Evolutionary conservation across 2,113 vertebrate genomes (phyloP).

Genomic region (Malurus elegans): DNA sequence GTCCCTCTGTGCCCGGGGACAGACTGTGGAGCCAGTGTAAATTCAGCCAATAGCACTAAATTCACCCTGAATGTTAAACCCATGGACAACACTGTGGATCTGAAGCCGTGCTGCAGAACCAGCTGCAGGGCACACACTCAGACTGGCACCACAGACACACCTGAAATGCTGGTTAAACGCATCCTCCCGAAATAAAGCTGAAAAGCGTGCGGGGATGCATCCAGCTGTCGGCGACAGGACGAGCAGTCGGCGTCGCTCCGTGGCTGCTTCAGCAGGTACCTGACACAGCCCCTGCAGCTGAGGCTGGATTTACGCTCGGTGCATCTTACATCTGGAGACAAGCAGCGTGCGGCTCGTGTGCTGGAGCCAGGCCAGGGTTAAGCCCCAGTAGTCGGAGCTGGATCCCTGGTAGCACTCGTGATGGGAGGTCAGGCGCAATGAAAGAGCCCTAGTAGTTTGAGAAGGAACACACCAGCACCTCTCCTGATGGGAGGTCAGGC

Average conservation of each 20-base stretch:
- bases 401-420: conserved; percentile 58
- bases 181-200: background rate
- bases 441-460: conserved; percentile 61
- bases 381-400: conserved; percentile 41
- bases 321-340: conserved; percentile 54
- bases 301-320: background rate
- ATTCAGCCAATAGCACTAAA: too few species aligned
- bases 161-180: background rate
- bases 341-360: conserved; percentile 8
- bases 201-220: fast-evolving
- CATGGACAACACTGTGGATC: fast-evolving
- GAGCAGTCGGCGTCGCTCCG: fast-evolving
- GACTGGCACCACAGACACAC: background rate
- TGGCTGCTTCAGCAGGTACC: background rate
- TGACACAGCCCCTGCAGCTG: background rate
- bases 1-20: background rate
- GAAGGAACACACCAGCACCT: conserved; percentile 65
- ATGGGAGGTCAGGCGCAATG: conserved; percentile 67
- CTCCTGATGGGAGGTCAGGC: conserved; percentile 68
- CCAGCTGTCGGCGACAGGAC: too few species aligned
- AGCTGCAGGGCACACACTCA: fast-evolving
- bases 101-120: background rate
- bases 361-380: conserved; percentile 35
- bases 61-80: too few species aligned
- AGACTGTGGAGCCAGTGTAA: background rate